Evolutionary conservation across 2,888 invertebrate species (phyloP), one percentile per base, ranked within the genome.

Genomic region (Melitaea athalia): DNA sequence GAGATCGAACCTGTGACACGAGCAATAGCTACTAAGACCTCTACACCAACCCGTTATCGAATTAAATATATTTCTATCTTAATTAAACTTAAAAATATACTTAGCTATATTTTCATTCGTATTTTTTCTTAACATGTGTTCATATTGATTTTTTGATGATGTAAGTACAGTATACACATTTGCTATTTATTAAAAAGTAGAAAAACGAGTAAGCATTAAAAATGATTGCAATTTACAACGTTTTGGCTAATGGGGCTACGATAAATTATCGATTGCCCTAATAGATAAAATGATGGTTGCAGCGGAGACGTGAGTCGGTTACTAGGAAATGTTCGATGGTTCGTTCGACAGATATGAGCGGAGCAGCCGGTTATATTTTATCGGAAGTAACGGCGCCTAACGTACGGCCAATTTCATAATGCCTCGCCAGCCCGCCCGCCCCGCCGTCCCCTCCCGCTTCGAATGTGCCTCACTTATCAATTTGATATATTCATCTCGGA

Each of bases 391-490:
- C 88, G 92, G 92, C 88, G 79, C 82, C 90, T 92, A 92, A 92
- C 91, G 86, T 92, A 92, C 90, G 85, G 92, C 92, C 92, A 92
- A 92, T 92, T 91, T 92, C 92, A 92, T 92, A 92, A 92, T 92
- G 92, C 92, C 84, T 85, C 85, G 88, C 83, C 87, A 33, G 55
- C 55, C 55, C 55, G 55, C 55, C 33, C 57, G 82, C 73, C 57
- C 42, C 57, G 82, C 74, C 71, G 71, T 75, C 69, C 50, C 50
- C 71, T 77, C 84, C 86, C 83, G 85, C 84, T 79, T 85, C 83
- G 85, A 87, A 91, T 90, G 91, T 88, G 85, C 83, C 87, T 86
- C 88, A 92, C 92, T 91, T 89, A 91, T 92, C 92, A 91, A 92
- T 92, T 92, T 91, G 92, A 92, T 92, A 91, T 92, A 91, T 88